A percentile compares a stretch with the other conserved stretches of the same genome.
phyloP scores from a whole-genome alignment of 2,113 vertebrate genomes.

The Aptenodytes patagonicus region DNA sequence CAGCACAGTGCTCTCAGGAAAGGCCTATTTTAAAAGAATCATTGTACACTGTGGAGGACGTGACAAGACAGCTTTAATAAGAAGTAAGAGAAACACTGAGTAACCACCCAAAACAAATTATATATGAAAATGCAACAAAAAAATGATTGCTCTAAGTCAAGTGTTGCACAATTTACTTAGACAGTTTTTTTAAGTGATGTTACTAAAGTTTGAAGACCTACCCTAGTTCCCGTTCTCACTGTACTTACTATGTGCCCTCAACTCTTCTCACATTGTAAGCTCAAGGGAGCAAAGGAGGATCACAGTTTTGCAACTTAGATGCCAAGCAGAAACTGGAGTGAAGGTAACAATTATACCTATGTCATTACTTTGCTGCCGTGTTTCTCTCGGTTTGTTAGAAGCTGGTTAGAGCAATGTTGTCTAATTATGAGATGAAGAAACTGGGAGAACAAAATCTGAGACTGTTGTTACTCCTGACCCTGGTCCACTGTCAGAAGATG shows the following conservation, averaged over 20 bases:
- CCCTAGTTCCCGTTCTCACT: not conserved
- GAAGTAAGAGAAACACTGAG: not conserved
- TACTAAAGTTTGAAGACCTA: not conserved
- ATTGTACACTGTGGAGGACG: not conserved
- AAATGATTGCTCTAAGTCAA: not conserved
- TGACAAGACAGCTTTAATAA: not conserved
- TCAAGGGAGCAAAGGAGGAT: not conserved
- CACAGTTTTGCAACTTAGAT: not conserved
- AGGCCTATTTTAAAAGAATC: not conserved
- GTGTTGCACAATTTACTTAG: not conserved
- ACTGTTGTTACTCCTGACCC: not conserved
- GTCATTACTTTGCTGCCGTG: not conserved
- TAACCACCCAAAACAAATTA: not conserved
- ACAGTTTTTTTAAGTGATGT: not conserved
- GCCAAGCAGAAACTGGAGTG: not conserved
- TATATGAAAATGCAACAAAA: not conserved
- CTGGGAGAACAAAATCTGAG: not conserved
- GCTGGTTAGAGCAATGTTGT: not conserved
- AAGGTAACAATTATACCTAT: not conserved
- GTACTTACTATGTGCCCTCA: not conserved
- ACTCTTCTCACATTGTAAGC: not conserved
- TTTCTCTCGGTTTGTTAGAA: not conserved
- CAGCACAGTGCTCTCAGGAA: not conserved
- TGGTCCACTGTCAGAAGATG: not conserved
- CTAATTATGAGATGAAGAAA: not conserved